Base-by-base conservation (phyloP, 2,888 invertebrate genomes). In the Syrphus vitripennis region DNA sequence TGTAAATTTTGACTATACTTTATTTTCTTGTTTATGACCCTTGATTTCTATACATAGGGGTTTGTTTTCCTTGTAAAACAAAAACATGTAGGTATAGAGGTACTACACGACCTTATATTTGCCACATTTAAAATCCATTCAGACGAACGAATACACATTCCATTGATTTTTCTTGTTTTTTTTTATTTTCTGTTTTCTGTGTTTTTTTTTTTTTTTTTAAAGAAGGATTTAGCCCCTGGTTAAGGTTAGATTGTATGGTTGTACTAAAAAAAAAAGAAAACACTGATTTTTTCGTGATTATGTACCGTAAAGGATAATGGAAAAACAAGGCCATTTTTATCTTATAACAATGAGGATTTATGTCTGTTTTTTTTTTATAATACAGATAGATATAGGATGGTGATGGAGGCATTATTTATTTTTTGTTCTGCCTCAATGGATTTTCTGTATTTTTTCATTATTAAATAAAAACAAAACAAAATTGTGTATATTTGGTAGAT, bases 331-430 rank as follows among this genome's bases (percentile, higher is more conserved):
- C 74, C 74, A 45, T 79, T 70, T 83, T 63, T 79, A 74, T 79
- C 83, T 83, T 61, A 37, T 63, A 74, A 83, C 74, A 83, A 83
- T 79, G 83, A 63, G 67, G 26, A 83, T 61, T 79, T 74, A 83
- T 79, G 61, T 48, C 31, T 29, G 29, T 48, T 26, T 40, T 57
- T 12, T 34, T 34, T 21, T 19, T 26, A n/a, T 9, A n/a, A 26
- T 53, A 16, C 4, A 26, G 0, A 21, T 10, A 12, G 42, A 29
- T 31, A 24, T 24, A 40, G 5, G 61, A 14, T 61, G 48, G 16
- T 24, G 31, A 16, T 14, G 37, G 21, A n/a, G 19, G 37, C 12
- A 29, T 21, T 31, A 26, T 57, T 53, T 16, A 26, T 61, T 77
- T 50, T 40, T 48, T 24, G 24, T 50, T 21, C 42, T 48, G 34